Conservation (phyloP, 2,113 vertebrate species). For the Oncorhynchus masou region DNA sequence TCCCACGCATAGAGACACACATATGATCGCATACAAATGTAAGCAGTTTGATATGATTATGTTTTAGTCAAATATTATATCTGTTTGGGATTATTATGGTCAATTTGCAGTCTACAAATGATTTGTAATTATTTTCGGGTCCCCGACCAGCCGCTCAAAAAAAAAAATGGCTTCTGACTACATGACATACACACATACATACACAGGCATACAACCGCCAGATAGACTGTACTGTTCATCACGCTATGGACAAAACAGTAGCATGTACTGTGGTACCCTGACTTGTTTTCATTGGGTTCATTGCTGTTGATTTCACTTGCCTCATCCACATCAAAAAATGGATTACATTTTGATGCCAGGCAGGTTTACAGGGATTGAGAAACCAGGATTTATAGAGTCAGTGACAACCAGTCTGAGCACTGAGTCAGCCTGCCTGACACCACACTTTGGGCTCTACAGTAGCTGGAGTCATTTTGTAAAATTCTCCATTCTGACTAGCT, state of each 20-base stretch:
- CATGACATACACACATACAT: too few relatives aligned
- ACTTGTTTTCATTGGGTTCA: neutral
- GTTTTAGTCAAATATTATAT: too few relatives aligned
- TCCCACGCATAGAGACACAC: too few relatives aligned
- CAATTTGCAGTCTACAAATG: too few relatives aligned
- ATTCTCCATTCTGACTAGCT: conserved; percentile 41
- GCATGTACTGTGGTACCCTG: conserved; percentile 35
- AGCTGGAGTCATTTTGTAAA: neutral
- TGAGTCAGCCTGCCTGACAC: conserved; percentile 39
- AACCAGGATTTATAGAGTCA: conserved; percentile 44
- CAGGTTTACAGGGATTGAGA: conserved; percentile 13
- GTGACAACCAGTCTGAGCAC: conserved; percentile 34
- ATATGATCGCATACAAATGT: too few relatives aligned
- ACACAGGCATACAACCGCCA: neutral
- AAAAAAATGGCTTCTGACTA: too few relatives aligned
- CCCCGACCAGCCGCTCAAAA: too few relatives aligned
- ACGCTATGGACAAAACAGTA: conserved; percentile 7
- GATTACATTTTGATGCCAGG: conserved; percentile 42
- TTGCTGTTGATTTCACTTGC: neutral
- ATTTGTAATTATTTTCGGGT: too few relatives aligned
- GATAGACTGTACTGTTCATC: neutral
- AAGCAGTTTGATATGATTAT: too few relatives aligned
- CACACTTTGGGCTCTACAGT: conserved; percentile 40
- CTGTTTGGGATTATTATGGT: too few relatives aligned
- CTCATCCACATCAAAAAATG: conserved; percentile 15